phyloP scores from a whole-genome alignment of 2,888 invertebrate genomes.

The Meta bourneti region DNA sequence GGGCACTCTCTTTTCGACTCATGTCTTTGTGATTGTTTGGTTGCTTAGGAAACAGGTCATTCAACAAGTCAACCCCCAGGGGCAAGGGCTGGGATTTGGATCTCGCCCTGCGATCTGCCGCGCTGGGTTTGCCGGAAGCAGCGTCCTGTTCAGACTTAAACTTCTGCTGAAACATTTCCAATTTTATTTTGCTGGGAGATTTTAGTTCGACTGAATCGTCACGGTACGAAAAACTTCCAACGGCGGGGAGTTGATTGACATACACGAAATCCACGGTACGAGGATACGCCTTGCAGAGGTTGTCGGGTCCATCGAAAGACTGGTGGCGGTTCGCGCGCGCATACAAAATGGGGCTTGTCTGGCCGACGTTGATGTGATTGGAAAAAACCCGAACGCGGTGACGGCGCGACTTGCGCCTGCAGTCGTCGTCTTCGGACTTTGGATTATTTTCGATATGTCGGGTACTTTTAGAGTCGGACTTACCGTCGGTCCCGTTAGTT shows the following conservation, averaged over 20 bases:
- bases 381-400: slow-evolving; percentile 64
- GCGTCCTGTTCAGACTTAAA: neutral
- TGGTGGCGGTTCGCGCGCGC: slow-evolving; percentile 68
- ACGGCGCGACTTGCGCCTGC: slow-evolving; percentile 32
- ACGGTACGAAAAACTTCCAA: slow-evolving; percentile 77
- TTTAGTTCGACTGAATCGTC: slow-evolving; percentile 77
- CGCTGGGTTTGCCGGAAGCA: neutral
- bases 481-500: slow-evolving; percentile 12
- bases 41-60: slow-evolving; percentile 27
- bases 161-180: slow-evolving; percentile 29
- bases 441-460: neutral
- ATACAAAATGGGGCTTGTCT: slow-evolving; percentile 72
- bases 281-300: slow-evolving; percentile 38
- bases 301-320: slow-evolving; percentile 10
- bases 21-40: neutral
- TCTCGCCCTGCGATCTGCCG: neutral
- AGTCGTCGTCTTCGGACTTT: slow-evolving; percentile 32
- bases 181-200: slow-evolving; percentile 47
- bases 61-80: slow-evolving; percentile 42
- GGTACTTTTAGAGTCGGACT: neutral
- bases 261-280: slow-evolving; percentile 76
- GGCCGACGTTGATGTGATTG: slow-evolving; percentile 53
- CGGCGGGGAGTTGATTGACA: slow-evolving; percentile 75
- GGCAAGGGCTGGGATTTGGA: slow-evolving; percentile 30
- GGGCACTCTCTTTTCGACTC: slow-evolving; percentile 50